Evolutionary conservation across 2,113 vertebrate species (phyloP).

Genomic region (Collichthys lucidus): DNA sequence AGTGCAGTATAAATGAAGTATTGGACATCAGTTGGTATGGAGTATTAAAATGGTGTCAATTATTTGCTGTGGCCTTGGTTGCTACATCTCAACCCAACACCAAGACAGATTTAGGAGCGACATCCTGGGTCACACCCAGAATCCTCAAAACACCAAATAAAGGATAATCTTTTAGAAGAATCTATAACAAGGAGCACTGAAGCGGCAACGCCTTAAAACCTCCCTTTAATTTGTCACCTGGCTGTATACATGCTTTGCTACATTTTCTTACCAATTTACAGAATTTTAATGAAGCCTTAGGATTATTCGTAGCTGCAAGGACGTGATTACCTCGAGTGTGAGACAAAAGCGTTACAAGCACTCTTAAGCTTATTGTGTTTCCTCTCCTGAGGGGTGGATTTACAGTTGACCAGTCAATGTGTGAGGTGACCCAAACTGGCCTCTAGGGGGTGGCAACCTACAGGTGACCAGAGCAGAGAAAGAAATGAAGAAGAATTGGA

Average conservation of each 20-base stretch:
- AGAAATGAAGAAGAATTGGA: not conserved
- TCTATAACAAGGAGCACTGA: not conserved
- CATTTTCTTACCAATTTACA: not conserved
- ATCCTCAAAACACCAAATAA: too few species aligned
- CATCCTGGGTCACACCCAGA: too few species aligned
- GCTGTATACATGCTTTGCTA: not conserved
- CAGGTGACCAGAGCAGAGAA: constrained; percentile 32
- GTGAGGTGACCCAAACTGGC: constrained; percentile 33
- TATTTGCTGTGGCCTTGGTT: too few species aligned
- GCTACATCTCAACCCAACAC: too few species aligned
- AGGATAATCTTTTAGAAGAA: too few species aligned
- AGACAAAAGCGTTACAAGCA: constrained; percentile 28
- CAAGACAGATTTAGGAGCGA: too few species aligned
- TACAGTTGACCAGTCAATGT: constrained; percentile 6
- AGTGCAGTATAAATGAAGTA: too few species aligned
- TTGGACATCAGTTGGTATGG: too few species aligned
- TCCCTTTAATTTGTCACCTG: not conserved
- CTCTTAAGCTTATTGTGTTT: constrained; percentile 12
- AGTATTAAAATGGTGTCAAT: too few species aligned
- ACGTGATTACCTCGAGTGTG: not conserved
- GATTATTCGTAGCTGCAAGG: constrained; percentile 19
- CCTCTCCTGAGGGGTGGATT: constrained; percentile 2
- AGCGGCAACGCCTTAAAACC: not conserved
- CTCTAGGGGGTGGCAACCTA: constrained; percentile 62
- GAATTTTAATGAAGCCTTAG: not conserved